Percentiles rank a stretch among this genome's conserved stretches.
Evolutionary conservation across 2,113 vertebrate genomes (phyloP).

Genomic region (Saccopteryx leptura): DNA sequence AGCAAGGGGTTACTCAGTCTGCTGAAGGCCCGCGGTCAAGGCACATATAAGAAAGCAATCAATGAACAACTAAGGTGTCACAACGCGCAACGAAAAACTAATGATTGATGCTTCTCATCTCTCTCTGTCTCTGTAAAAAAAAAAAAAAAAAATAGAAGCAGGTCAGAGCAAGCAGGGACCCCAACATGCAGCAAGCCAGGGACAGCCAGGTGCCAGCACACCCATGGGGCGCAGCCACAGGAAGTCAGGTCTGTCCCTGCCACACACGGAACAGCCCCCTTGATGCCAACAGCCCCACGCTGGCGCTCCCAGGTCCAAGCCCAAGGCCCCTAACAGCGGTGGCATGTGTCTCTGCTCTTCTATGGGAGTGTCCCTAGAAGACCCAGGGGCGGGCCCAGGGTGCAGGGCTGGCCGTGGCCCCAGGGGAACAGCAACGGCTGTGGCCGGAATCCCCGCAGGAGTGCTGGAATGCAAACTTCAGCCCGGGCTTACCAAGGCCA

Average conservation of each 20-base stretch:
- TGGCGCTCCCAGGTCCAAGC: neutral
- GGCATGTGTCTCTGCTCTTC: neutral
- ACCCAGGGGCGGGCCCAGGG: rapidly evolving
- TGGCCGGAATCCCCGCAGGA: neutral
- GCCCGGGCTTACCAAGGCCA: neutral
- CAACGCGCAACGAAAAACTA: too few species aligned
- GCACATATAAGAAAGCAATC: too few species aligned
- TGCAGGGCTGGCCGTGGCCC: neutral
- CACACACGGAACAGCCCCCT: neutral
- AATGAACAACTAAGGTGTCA: too few species aligned
- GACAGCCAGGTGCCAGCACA: rapidly evolving
- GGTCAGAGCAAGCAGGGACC: neutral
- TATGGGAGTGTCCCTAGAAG: neutral
- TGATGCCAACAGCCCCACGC: rapidly evolving
- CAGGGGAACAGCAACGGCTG: neutral
- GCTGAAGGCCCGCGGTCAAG: too few species aligned
- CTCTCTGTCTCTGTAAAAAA: too few species aligned
- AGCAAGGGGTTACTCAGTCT: too few species aligned
- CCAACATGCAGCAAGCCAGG: neutral
- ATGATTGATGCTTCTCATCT: too few species aligned
- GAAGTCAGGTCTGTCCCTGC: rapidly evolving
- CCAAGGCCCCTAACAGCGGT: rapidly evolving
- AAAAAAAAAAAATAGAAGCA: too few species aligned
- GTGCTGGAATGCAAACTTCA: neutral
- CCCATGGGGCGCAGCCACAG: neutral